Conservation (phyloP, 2,888 invertebrate species). For the Alentia gelatinosa region DNA sequence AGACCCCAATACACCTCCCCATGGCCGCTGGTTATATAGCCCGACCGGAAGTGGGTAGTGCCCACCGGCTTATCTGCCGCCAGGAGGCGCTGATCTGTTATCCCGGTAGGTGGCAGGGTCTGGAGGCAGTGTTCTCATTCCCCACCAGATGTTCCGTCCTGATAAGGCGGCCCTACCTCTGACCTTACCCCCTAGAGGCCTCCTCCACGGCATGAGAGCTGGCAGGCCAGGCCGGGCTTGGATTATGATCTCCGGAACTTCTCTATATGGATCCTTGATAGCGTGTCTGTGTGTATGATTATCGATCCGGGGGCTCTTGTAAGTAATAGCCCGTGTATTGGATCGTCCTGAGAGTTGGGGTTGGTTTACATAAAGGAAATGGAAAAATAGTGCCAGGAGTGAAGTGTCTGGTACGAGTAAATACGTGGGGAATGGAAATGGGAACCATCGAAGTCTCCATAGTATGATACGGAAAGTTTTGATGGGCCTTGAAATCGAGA, state of each 20-base stretch:
- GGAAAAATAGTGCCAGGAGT: background rate
- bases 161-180: background rate
- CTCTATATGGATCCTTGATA: background rate
- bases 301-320: background rate
- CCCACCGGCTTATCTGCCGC: background rate
- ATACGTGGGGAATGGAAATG: background rate
- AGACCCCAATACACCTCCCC: background rate
- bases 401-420: background rate
- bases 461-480: too few relatives aligned
- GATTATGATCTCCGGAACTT: background rate
- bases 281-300: background rate
- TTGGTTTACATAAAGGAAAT: background rate
- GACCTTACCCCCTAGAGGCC: background rate
- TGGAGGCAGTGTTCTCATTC: background rate
- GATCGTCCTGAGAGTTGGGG: background rate
- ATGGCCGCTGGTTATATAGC: background rate
- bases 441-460: too few relatives aligned
- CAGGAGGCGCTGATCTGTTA: background rate
- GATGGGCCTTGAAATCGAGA: too few relatives aligned
- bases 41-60: background rate
- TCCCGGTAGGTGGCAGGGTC: background rate
- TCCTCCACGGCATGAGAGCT: background rate
- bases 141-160: background rate
- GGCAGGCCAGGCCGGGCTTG: too few relatives aligned
- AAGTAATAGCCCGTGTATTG: background rate